Evolutionary conservation across 2,888 invertebrate species (phyloP).

Genomic region (Operophtera brumata): DNA sequence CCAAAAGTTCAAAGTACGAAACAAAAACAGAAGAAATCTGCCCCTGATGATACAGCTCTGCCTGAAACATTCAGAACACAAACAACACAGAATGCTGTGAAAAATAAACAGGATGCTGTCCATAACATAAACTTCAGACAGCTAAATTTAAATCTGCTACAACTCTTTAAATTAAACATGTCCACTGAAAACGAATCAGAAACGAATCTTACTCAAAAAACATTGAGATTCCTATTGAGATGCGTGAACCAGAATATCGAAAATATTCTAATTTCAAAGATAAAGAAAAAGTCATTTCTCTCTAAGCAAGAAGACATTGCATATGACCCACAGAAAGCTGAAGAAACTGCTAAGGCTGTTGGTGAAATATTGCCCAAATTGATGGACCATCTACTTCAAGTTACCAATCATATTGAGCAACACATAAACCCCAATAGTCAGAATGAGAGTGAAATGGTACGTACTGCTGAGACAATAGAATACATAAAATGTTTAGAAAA

Average conservation of each 20-base stretch:
- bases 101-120: slow-evolving; percentile 49
- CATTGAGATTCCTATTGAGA: slow-evolving; percentile 57
- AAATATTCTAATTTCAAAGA: slow-evolving; percentile 58
- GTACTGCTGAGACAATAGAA: slow-evolving; percentile 48
- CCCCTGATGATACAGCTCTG: slow-evolving; percentile 56
- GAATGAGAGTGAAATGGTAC: slow-evolving; percentile 46
- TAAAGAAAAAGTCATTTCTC: slow-evolving; percentile 64
- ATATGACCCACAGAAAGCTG: slow-evolving; percentile 60
- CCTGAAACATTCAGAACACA: slow-evolving; percentile 63
- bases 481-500: slow-evolving; percentile 75
- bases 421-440: slow-evolving; percentile 41
- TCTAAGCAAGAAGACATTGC: slow-evolving; percentile 50
- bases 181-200: slow-evolving; percentile 46
- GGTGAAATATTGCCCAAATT: slow-evolving; percentile 58
- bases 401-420: slow-evolving; percentile 53
- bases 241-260: slow-evolving; percentile 56
- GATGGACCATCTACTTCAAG: slow-evolving; percentile 52
- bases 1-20: slow-evolving; percentile 41
- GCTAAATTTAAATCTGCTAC: slow-evolving; percentile 56
- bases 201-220: slow-evolving; percentile 53
- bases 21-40: slow-evolving; percentile 40
- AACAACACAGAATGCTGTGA: slow-evolving; percentile 53
- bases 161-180: slow-evolving; percentile 57
- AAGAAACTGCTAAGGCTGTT: slow-evolving; percentile 56
- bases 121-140: slow-evolving; percentile 57